phyloP scores from a whole-genome alignment of 2,797 vertebrate genomes.

The Trematomus bernacchii region DNA sequence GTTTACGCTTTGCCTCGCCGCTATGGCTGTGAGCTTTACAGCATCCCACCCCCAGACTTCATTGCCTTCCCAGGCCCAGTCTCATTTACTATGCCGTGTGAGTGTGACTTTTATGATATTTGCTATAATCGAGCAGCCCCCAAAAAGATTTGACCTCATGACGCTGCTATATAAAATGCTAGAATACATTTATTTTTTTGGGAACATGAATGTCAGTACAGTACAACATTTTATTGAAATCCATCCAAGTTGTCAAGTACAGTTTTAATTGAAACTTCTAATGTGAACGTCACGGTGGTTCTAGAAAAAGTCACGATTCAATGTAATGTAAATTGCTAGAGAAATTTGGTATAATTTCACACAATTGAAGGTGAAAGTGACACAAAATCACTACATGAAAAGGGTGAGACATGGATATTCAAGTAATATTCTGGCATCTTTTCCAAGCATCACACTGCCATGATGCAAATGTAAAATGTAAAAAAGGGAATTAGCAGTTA shows the following conservation, averaged over 20 bases:
- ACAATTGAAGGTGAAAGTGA: background rate
- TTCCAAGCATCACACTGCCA: background rate
- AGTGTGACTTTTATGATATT: too few relatives aligned
- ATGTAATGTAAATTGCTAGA: too few relatives aligned
- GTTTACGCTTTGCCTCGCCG: too few relatives aligned
- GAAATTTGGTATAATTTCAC: background rate
- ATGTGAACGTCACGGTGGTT: background rate
- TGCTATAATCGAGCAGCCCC: too few relatives aligned
- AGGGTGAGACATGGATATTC: background rate
- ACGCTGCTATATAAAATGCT: background rate
- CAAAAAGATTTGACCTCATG: background rate
- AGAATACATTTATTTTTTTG: background rate
- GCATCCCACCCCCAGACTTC: too few relatives aligned
- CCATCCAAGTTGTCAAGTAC: background rate
- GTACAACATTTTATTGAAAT: background rate
- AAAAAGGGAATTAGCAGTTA: background rate
- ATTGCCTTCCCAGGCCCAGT: too few relatives aligned
- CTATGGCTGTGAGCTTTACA: too few relatives aligned
- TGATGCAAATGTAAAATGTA: background rate
- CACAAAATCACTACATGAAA: conserved; percentile 1
- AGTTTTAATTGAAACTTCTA: background rate
- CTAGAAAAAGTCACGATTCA: background rate
- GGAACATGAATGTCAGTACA: background rate
- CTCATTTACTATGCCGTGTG: too few relatives aligned
- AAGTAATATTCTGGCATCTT: background rate